Evolutionary conservation across 2,888 invertebrate genomes (phyloP).

Genomic region (Melanchra persicariae): DNA sequence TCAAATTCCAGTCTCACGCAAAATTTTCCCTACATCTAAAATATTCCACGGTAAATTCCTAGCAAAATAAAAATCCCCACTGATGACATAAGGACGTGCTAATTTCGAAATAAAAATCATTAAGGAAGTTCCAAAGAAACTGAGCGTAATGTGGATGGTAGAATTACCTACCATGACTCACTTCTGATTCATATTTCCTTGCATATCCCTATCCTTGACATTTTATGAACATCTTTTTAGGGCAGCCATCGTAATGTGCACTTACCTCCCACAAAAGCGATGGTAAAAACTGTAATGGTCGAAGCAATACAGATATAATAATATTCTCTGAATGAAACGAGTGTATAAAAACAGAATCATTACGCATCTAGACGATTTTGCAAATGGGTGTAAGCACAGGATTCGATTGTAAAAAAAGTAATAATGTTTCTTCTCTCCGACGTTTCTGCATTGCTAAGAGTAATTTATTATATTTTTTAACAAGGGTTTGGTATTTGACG

Average conservation of each 20-base stretch:
- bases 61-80: slow-evolving; percentile 20
- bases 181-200: slow-evolving; percentile 59
- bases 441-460: slow-evolving; percentile 9
- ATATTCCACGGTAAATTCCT: slow-evolving; percentile 22
- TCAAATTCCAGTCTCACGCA: background rate
- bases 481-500: background rate
- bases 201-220: slow-evolving; percentile 59
- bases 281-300: slow-evolving; percentile 50
- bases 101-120: slow-evolving; percentile 35
- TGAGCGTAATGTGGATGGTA: slow-evolving; percentile 33
- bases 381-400: slow-evolving; percentile 5
- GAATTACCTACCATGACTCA: slow-evolving; percentile 51
- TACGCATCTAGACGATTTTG: slow-evolving; percentile 44
- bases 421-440: background rate
- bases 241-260: slow-evolving; percentile 46
- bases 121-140: slow-evolving; percentile 57
- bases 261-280: slow-evolving; percentile 50
- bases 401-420: slow-evolving; percentile 31
- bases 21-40: background rate
- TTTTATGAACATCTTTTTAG: slow-evolving; percentile 59
- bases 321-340: slow-evolving; percentile 55
- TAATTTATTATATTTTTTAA: background rate
- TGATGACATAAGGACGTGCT: slow-evolving; percentile 16
- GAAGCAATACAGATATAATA: slow-evolving; percentile 29
- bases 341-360: slow-evolving; percentile 46